phyloP scores from a whole-genome alignment of 2,113 vertebrate genomes.

The Nibea albiflora region DNA sequence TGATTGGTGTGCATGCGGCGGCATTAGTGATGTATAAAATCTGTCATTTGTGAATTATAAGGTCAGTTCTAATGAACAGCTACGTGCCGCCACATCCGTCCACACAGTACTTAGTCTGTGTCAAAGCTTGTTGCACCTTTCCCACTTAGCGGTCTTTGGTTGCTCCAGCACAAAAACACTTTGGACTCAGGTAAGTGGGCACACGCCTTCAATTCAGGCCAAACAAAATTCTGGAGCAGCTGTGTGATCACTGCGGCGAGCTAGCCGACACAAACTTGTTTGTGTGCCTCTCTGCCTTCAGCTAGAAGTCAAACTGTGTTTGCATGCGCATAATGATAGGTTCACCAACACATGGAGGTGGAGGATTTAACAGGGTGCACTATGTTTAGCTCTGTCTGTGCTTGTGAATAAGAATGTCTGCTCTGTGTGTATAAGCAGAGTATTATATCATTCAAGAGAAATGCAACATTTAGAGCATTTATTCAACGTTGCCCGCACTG shows the following conservation, averaged over 20 bases:
- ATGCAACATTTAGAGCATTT: not conserved
- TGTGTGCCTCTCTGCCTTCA: not conserved
- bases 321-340: not conserved
- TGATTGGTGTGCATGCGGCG: not conserved
- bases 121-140: constrained; percentile 11
- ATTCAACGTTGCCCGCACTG: not conserved
- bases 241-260: not conserved
- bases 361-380: not conserved
- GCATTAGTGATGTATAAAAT: not conserved
- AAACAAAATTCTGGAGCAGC: constrained; percentile 6
- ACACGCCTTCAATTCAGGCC: constrained; percentile 15
- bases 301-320: not conserved
- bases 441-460: not conserved
- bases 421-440: not conserved
- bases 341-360: not conserved
- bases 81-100: not conserved
- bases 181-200: not conserved
- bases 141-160: not conserved
- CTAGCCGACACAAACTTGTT: constrained; percentile 13
- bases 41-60: not conserved
- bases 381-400: constrained; percentile 9
- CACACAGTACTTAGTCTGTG: not conserved
- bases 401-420: not conserved
- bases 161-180: not conserved
- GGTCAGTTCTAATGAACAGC: not conserved